phyloP scores from a whole-genome alignment of 53 echinoderm and acorn worm species.

The Glandiceps talaboti region DNA sequence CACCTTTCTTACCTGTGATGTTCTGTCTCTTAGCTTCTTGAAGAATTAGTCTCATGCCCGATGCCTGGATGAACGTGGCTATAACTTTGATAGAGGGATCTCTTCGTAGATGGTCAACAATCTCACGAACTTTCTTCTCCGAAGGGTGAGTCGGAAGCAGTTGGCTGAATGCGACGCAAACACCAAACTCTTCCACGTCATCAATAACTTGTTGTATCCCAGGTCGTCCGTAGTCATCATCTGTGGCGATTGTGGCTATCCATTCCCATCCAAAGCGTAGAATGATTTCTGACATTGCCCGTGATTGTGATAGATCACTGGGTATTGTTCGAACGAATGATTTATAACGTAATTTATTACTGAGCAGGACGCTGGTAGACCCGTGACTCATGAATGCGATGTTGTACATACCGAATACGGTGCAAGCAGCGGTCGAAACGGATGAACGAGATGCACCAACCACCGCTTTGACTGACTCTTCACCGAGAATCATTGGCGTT shows the following conservation, averaged over 20 bases:
- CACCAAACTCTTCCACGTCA: constrained; percentile 35
- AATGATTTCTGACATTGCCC: constrained; percentile 54
- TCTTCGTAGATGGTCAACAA: background rate
- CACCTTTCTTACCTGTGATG: background rate
- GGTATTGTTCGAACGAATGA: constrained; percentile 73
- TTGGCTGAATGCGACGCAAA: constrained; percentile 45
- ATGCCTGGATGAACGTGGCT: background rate
- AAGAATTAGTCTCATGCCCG: background rate
- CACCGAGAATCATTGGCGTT: background rate
- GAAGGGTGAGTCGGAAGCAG: background rate
- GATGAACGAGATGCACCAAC: background rate
- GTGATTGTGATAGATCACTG: constrained; percentile 54
- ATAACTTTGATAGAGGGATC: background rate
- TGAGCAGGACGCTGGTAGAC: constrained; percentile 58
- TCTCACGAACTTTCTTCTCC: background rate
- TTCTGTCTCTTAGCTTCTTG: background rate
- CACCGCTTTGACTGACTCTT: background rate
- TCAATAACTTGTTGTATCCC: constrained; percentile 39
- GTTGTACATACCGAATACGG: background rate
- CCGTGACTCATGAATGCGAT: background rate
- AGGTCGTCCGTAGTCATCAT: constrained; percentile 72
- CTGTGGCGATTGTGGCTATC: constrained; percentile 56
- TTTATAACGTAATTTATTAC: constrained; percentile 47
- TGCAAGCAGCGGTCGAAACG: background rate
- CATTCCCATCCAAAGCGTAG: constrained; percentile 54